These are phyloP conservation scores for Palythoa grandiflora DNA, from an alignment of 92 coral and sea anemone genomes.

Conservation along the genomic window DNA sequence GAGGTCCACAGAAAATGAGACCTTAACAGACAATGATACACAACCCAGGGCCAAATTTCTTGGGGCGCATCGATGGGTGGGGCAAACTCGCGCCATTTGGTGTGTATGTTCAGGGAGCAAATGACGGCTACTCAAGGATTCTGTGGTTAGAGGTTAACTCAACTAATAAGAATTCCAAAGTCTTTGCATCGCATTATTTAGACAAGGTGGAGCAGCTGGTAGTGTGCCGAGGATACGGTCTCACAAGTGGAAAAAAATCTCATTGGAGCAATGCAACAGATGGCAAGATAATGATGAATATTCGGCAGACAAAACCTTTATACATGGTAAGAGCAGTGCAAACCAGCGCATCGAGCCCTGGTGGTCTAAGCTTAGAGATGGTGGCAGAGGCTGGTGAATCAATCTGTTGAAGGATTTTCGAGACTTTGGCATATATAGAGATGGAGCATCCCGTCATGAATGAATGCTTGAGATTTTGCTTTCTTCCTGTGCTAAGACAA, in stretches of 20 bases:
- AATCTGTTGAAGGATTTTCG: conserved; percentile 60
- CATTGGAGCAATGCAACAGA: conserved; percentile 48
- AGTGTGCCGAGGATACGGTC: conserved; percentile 48
- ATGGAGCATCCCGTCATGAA: conserved; percentile 24
- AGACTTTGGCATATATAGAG: conserved; percentile 51
- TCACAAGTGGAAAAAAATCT: conserved; percentile 55
- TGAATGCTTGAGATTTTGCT: conserved; percentile 39
- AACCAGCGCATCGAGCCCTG: conserved; percentile 68
- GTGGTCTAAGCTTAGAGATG: conserved; percentile 64
- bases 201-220: conserved; percentile 29
- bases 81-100: conserved; percentile 53
- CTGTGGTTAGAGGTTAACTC: conserved; percentile 51
- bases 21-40: conserved; percentile 34
- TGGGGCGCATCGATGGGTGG: conserved; percentile 60
- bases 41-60: conserved; percentile 52
- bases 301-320: conserved; percentile 42
- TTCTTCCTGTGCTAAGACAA: too few species aligned
- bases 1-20: conserved; percentile 47
- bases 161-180: conserved; percentile 38
- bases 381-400: background rate
- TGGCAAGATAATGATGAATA: conserved; percentile 48
- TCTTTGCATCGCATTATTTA: conserved; percentile 35
- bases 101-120: conserved; percentile 43
- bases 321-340: conserved; percentile 57
- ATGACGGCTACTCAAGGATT: conserved; percentile 57